These are phyloP conservation scores for Callorhinus ursinus DNA, from an alignment of 2,113 vertebrate species.

Conservation along the genomic window DNA sequence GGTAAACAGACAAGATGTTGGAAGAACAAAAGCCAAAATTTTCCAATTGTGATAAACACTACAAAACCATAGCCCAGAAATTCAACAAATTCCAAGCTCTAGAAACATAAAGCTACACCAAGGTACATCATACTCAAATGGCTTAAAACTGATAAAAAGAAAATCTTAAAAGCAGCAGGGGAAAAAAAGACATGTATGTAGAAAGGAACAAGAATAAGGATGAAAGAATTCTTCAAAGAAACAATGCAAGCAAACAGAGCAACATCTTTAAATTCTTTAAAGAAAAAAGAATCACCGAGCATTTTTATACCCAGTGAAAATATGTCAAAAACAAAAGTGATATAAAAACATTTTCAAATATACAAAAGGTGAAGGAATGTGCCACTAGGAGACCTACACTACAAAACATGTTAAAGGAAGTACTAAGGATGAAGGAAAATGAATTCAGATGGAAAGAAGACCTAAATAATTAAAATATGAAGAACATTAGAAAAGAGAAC, in stretches of 20 bases:
- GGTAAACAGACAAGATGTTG: not conserved
- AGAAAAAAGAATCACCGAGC: not conserved
- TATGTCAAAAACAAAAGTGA: not conserved
- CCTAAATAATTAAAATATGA: not conserved
- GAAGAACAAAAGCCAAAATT: not conserved
- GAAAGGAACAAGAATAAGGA: not conserved
- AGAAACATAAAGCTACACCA: conserved; percentile 1
- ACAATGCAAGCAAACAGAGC: not conserved
- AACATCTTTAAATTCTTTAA: not conserved
- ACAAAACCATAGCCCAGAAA: not conserved
- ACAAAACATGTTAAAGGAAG: not conserved
- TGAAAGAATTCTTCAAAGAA: not conserved
- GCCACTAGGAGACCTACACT: not conserved
- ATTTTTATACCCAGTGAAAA: not conserved
- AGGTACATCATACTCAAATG: not conserved
- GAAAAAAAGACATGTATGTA: not conserved
- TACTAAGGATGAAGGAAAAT: not conserved
- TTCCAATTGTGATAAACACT: conserved; percentile 3
- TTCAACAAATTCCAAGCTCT: not conserved
- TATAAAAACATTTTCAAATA: not conserved
- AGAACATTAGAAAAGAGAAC: not conserved
- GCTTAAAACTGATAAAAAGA: not conserved
- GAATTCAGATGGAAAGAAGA: not conserved
- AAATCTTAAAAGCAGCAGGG: not conserved
- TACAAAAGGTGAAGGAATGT: not conserved